Evolutionary conservation across 2,797 vertebrate species (phyloP), one percentile per base, ranked within the genome.

Genomic region (Chromobotia macracanthus): DNA sequence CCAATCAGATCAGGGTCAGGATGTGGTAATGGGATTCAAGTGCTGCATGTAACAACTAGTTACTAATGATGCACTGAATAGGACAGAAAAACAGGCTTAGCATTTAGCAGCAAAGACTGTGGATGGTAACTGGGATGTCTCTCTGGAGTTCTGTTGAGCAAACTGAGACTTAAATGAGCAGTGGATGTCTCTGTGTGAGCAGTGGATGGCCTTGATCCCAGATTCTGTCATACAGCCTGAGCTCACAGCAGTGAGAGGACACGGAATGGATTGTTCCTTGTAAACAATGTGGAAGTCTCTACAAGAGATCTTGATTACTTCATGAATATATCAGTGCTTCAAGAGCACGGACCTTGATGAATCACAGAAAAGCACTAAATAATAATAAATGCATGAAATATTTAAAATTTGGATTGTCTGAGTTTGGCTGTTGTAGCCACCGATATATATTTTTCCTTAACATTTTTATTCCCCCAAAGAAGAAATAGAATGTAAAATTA

Each of bases 61-160:
- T 77, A 68, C 74, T 60, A 72, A 35, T 67, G 51, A 67, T 31
- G 35, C 53, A 25, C 80, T 77, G 61, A 82, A 77, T 53, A 74
- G 76, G 50, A 73, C 50, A 35, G 71, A 13, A 71, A 60, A 63
- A 77, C 46, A 65, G 73, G 73, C 41, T 23, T 25, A 41, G 64
- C 41, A 51, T 80, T 85, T 63, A 79, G 75, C 79, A 23, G 67
- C 21, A 25, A 79, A 66, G 55, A 38, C 56, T 64, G 44, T 56
- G 63, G 65, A 73, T 73, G 79, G 50, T n/a, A 44, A 16, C 72
- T 28, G 12, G 69, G 55, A 77, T 75, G 77, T 75, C 48, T 82
- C 77, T 55, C 19, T 72, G 71, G 74, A 70, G 75, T 75, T 72
- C 73, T 69, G 69, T 72, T 64, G 71, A 72, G 21, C 60, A 70